phyloP scores from a whole-genome alignment of 2,113 vertebrate genomes.

The Menura novaehollandiae region DNA sequence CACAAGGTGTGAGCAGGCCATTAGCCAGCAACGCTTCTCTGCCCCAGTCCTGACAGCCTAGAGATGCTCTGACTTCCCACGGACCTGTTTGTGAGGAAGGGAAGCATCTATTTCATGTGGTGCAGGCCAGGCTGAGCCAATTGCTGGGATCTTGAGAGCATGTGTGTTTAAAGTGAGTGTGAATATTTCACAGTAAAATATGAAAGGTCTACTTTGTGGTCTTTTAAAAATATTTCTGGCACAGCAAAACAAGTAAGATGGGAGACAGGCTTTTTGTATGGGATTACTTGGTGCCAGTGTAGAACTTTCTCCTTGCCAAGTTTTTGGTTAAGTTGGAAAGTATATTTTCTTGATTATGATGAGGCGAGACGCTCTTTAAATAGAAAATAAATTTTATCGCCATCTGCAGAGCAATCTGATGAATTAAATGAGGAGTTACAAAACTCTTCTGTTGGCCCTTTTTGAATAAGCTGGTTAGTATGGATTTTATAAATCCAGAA shows the following conservation, averaged over 20 bases:
- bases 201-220: constrained; percentile 37
- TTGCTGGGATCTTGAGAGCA: neutral
- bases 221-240: constrained; percentile 46
- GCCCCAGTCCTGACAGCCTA: neutral
- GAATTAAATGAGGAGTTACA: constrained; percentile 11
- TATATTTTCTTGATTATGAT: constrained; percentile 40
- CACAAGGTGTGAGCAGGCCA: neutral
- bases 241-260: neutral
- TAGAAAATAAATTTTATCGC: constrained; percentile 26
- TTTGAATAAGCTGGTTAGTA: neutral
- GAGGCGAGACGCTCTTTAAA: constrained; percentile 35
- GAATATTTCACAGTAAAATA: constrained; percentile 13
- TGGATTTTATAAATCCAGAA: neutral
- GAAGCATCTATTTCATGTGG: neutral
- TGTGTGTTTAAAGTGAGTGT: neutral
- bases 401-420: constrained; percentile 49
- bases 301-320: constrained; percentile 26
- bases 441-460: neutral
- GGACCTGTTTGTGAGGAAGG: neutral
- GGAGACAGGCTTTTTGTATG: constrained; percentile 27
- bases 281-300: constrained; percentile 10
- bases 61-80: neutral
- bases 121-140: neutral
- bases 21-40: neutral
- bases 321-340: constrained; percentile 22